These are phyloP conservation scores for Saxicola maurus DNA, from an alignment of 2,797 vertebrate genomes.

Conservation along the genomic window DNA sequence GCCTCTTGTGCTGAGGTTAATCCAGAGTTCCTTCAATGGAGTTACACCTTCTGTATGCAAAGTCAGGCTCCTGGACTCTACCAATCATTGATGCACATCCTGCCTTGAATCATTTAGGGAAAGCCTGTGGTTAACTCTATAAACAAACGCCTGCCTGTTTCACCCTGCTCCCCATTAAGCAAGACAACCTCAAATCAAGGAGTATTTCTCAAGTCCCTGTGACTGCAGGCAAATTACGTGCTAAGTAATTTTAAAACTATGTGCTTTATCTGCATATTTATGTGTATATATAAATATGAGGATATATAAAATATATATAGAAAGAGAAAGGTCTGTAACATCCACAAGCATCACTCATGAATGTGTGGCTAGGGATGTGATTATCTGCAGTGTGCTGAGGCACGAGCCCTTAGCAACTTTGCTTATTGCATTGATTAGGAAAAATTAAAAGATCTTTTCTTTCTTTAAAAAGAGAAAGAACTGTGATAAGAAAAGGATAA, in stretches of 20 bases:
- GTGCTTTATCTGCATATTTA: not conserved
- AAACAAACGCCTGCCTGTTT: not conserved
- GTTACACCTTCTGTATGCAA: not conserved
- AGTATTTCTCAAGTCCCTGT: not conserved
- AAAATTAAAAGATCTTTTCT: constrained; percentile 47
- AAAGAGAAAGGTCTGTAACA: not conserved
- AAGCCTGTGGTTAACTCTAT: not conserved
- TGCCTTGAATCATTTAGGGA: constrained; percentile 2
- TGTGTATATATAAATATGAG: not conserved
- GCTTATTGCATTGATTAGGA: not conserved
- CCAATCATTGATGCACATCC: not conserved
- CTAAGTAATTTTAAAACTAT: not conserved
- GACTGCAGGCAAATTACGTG: not conserved
- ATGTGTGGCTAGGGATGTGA: rapidly evolving
- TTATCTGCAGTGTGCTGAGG: not conserved
- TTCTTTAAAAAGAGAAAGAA: not conserved
- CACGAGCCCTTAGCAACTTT: not conserved
- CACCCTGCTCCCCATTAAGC: not conserved
- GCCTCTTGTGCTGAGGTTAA: not conserved
- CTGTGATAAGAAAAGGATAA: constrained; percentile 56
- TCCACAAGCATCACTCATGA: not conserved
- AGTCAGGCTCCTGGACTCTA: not conserved
- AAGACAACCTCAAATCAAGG: not conserved
- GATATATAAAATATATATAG: not conserved
- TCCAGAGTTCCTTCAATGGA: not conserved